These are phyloP conservation scores for Anguilla megastoma DNA, from an alignment of 2,797 vertebrate species.

Conservation along the genomic window DNA sequence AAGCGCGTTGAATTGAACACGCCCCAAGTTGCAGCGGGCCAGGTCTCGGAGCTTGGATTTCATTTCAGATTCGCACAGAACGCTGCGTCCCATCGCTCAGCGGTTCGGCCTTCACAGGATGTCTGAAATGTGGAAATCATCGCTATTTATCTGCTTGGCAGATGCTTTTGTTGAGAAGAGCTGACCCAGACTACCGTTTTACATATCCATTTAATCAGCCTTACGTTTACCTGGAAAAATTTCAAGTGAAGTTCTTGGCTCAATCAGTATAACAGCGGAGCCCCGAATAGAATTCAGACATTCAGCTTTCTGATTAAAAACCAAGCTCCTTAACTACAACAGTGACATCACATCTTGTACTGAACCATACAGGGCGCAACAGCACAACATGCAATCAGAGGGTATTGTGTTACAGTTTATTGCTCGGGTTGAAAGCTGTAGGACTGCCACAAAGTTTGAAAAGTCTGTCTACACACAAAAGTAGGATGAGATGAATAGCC, in stretches of 20 bases:
- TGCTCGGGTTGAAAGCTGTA: not conserved
- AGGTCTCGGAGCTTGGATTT: not conserved
- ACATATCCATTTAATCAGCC: not conserved
- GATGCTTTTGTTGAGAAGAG: not conserved
- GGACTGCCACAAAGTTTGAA: not conserved
- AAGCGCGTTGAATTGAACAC: conserved; percentile 13
- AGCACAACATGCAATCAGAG: not conserved
- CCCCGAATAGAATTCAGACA: not conserved
- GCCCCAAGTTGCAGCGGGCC: not conserved
- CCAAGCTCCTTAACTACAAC: not conserved
- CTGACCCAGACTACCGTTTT: not conserved
- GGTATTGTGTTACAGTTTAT: not conserved
- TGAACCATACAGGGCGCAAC: not conserved
- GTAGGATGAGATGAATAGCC: conserved; percentile 26
- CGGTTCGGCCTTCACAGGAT: not conserved
- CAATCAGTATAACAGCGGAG: not conserved
- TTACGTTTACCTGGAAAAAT: not conserved
- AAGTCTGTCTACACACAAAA: not conserved
- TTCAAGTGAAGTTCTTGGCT: not conserved
- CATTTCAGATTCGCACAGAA: not conserved
- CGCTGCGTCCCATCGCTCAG: not conserved
- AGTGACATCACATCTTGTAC: not conserved
- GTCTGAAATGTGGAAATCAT: not conserved
- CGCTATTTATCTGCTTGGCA: conserved; percentile 1
- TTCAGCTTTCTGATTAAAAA: not conserved